Evolutionary conservation across 2,888 invertebrate genomes (phyloP).

Genomic region (Xestia xanthographa): DNA sequence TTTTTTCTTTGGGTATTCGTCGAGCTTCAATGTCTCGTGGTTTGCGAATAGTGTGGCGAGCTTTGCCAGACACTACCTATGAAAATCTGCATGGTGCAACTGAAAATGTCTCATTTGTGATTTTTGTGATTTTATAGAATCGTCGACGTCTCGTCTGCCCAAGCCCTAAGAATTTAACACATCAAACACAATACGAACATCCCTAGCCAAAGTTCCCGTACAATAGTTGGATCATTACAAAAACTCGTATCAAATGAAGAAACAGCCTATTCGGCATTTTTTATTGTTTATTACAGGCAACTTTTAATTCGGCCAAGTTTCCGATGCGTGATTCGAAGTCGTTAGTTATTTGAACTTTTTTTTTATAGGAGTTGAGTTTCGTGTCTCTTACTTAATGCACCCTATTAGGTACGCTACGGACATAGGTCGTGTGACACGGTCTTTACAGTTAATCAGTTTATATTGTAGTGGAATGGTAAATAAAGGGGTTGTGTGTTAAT

Average conservation of each 20-base stretch:
- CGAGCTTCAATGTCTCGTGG: too few species aligned
- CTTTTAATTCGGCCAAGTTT: conserved; percentile 90
- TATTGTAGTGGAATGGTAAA: conserved; percentile 67
- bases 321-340: conserved; percentile 86
- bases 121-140: not conserved
- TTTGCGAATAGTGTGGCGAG: too few species aligned
- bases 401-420: conserved; percentile 79
- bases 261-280: conserved; percentile 83
- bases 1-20: too few species aligned
- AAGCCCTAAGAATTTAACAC: conserved; percentile 60
- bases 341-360: conserved; percentile 88
- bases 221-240: conserved; percentile 77
- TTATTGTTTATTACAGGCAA: conserved; percentile 89
- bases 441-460: conserved; percentile 69
- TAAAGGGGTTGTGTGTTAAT: conserved; percentile 67
- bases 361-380: conserved; percentile 81
- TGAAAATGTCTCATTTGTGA: not conserved
- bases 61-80: too few species aligned
- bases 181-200: conserved; percentile 53
- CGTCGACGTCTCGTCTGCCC: conserved; percentile 4
- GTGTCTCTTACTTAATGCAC: conserved; percentile 86
- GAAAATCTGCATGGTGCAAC: too few species aligned
- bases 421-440: conserved; percentile 76
- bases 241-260: conserved; percentile 81
- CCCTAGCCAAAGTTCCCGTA: conserved; percentile 69